Conservation (phyloP, 2,113 vertebrate genomes). For the Ictalurus punctatus region DNA sequence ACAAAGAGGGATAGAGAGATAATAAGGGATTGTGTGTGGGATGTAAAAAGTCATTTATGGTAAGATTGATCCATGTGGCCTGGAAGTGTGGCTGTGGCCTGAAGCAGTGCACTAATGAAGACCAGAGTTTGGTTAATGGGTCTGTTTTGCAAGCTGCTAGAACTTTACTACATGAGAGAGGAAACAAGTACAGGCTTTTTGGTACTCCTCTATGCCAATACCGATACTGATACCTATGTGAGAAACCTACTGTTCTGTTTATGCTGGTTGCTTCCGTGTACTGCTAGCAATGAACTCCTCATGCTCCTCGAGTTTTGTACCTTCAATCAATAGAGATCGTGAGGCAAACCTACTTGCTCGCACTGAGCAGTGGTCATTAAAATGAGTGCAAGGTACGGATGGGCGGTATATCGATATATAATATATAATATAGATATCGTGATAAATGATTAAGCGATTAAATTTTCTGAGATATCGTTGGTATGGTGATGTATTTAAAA, state of each 20-base stretch:
- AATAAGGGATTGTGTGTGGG: not conserved
- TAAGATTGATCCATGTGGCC: constrained; percentile 33
- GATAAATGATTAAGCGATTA: too few species aligned
- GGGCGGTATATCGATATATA: too few species aligned
- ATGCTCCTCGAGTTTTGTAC: not conserved
- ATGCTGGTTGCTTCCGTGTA: not conserved
- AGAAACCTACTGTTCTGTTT: not conserved
- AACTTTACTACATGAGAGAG: constrained; percentile 9
- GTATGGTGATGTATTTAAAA: too few species aligned
- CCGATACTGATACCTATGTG: not conserved
- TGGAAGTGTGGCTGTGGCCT: constrained; percentile 33
- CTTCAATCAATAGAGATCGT: not conserved
- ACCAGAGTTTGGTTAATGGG: constrained; percentile 47
- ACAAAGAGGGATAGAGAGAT: not conserved
- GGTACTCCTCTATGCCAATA: not conserved
- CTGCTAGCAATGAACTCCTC: too few species aligned
- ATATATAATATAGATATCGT: too few species aligned
- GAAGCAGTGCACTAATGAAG: constrained; percentile 36
- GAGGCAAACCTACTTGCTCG: not conserved
- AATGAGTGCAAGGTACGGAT: not conserved
- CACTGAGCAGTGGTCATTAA: not conserved
- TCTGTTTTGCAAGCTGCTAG: constrained; percentile 24
- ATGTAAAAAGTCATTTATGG: constrained; percentile 32
- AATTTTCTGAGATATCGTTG: too few species aligned
- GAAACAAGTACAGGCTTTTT: not conserved